These are phyloP conservation scores for Sarcophaga subvicina DNA, from an alignment of 2,888 invertebrate genomes.

Conservation along the genomic window DNA sequence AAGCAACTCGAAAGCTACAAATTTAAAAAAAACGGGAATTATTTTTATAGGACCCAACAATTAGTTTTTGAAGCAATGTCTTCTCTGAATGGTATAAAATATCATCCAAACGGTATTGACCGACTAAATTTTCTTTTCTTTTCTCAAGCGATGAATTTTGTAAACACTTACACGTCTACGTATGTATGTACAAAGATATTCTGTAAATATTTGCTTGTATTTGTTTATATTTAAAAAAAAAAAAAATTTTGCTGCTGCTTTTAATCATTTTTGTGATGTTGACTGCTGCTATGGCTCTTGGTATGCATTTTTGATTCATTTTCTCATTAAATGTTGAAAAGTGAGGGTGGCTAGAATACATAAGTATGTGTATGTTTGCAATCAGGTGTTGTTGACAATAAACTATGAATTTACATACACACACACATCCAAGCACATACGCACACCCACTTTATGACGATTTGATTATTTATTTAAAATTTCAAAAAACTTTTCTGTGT, in stretches of 20 bases:
- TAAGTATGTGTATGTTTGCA: neutral
- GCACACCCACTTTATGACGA: slow-evolving; percentile 47
- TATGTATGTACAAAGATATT: no score
- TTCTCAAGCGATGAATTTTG: neutral
- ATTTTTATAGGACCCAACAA: no score
- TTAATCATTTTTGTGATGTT: slow-evolving; percentile 22
- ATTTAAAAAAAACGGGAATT: no score
- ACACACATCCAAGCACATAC: slow-evolving; percentile 1
- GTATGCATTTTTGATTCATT: neutral
- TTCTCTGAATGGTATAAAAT: no score
- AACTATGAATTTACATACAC: slow-evolving; percentile 2
- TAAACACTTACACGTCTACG: neutral
- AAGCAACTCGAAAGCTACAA: no score
- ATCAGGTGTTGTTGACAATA: slow-evolving; percentile 49
- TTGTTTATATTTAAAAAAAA: neutral
- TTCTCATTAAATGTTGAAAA: neutral
- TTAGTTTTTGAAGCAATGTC: no score
- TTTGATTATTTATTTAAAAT: slow-evolving; percentile 63
- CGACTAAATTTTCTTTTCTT: no score
- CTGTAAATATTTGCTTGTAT: neutral
- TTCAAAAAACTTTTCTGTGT: slow-evolving; percentile 42
- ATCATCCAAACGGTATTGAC: no score
- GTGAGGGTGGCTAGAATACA: neutral
- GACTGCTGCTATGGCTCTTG: neutral
- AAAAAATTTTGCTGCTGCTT: neutral